Conservation (phyloP, 2,113 vertebrate species). For the Cyphotilapia sp. region DNA sequence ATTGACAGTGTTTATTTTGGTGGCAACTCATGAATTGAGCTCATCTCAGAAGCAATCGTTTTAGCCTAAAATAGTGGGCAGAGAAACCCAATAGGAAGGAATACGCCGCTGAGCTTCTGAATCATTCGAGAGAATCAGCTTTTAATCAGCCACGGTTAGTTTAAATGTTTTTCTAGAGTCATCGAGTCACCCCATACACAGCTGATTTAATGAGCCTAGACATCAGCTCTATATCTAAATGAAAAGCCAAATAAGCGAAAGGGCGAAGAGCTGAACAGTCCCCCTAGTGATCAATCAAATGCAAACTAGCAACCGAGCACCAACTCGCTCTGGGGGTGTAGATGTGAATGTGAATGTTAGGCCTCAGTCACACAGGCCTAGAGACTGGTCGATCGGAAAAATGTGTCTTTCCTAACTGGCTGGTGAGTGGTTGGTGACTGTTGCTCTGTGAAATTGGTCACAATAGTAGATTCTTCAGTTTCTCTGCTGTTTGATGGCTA, state of each 20-base stretch:
- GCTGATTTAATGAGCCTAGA: not conserved
- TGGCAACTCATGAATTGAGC: not conserved
- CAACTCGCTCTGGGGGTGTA: not conserved
- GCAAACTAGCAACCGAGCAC: not conserved
- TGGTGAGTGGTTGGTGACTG: not conserved
- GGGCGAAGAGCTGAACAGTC: not conserved
- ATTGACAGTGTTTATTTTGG: not conserved
- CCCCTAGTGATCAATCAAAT: not conserved
- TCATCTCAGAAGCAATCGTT: not conserved
- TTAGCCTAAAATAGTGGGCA: not conserved
- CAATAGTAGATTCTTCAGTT: not conserved
- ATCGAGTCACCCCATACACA: not conserved
- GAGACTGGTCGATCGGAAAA: not conserved
- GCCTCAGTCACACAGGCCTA: not conserved
- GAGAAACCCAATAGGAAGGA: not conserved
- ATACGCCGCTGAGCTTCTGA: not conserved
- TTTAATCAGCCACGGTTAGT: not conserved
- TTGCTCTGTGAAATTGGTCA: not conserved
- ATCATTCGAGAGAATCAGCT: not conserved
- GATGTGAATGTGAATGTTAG: not conserved
- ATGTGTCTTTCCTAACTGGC: not conserved
- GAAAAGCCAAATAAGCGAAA: not conserved
- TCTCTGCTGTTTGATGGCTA: not conserved
- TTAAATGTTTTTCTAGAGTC: not conserved
- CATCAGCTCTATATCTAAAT: not conserved